Evolutionary conservation across 2,888 invertebrate species (phyloP).

Genomic region (Lasius platythorax): DNA sequence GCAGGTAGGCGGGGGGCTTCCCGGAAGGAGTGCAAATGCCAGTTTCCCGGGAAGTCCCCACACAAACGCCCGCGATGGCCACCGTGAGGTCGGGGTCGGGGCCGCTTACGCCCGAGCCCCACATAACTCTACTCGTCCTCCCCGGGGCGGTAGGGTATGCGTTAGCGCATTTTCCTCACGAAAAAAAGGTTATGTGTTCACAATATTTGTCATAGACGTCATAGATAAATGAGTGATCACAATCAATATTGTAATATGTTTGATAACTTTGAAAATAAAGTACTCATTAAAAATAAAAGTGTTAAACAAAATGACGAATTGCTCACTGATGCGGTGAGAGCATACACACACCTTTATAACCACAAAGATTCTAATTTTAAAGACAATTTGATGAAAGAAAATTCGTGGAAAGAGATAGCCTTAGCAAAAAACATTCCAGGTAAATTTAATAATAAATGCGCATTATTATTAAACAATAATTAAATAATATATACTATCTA

Average conservation of each 20-base stretch:
- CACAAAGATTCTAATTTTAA: background rate
- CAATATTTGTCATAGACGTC: no score
- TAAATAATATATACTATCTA: background rate
- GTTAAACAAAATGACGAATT: background rate
- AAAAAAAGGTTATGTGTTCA: no score
- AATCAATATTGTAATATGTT: background rate
- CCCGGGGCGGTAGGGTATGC: no score
- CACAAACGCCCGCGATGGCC: no score
- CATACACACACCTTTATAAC: background rate
- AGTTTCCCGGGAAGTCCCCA: no score
- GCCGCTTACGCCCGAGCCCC: no score
- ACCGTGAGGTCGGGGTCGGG: no score
- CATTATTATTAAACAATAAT: background rate
- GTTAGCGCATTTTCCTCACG: no score
- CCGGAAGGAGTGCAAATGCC: no score
- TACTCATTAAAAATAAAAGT: background rate
- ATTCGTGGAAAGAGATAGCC: constrained; percentile 5
- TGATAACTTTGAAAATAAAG: background rate
- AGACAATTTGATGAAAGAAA: background rate
- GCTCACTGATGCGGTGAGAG: constrained; percentile 3
- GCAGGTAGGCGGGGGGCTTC: no score
- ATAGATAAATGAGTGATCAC: background rate
- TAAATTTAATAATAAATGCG: no score
- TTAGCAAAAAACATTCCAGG: background rate
- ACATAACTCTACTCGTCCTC: no score